phyloP scores from a whole-genome alignment of 2,113 vertebrate species.

The Phyllopteryx taeniolatus region DNA sequence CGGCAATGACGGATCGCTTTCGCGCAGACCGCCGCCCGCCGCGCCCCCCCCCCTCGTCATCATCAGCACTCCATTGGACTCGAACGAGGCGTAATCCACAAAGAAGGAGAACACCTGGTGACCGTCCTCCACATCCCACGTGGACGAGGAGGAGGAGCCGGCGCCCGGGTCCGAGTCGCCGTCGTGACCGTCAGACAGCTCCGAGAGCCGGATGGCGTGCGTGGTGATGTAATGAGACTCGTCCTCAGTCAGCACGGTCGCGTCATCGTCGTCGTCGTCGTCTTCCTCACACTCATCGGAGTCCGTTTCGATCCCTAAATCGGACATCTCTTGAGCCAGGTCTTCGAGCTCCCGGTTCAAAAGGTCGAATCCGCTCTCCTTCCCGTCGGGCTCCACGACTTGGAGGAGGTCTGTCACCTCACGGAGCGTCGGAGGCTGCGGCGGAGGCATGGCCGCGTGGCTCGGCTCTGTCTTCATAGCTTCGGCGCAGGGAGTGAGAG shows the following conservation, averaged over 20 bases:
- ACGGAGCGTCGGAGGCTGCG: slow-evolving; percentile 4
- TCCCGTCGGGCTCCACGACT: slow-evolving; percentile 7
- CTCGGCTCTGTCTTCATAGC: slow-evolving; percentile 55
- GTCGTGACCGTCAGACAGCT: slow-evolving; percentile 83
- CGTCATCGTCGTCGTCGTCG: slow-evolving; percentile 46
- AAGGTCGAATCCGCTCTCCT: neutral
- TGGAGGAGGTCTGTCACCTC: slow-evolving; percentile 32
- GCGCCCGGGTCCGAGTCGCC: slow-evolving; percentile 76
- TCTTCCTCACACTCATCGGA: slow-evolving; percentile 55
- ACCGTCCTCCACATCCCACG: slow-evolving; percentile 85
- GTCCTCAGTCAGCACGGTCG: slow-evolving; percentile 63
- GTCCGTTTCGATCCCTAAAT: slow-evolving; percentile 36
- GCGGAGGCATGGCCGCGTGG: slow-evolving; percentile 28
- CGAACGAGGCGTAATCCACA: slow-evolving; percentile 84
- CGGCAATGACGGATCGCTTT: slow-evolving; percentile 63
- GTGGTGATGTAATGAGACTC: slow-evolving; percentile 93
- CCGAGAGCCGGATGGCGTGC: slow-evolving; percentile 90
- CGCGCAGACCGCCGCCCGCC: slow-evolving; percentile 76
- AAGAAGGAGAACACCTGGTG: slow-evolving; percentile 88
- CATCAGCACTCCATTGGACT: slow-evolving; percentile 72
- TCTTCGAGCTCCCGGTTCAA: neutral
- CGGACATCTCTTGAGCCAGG: neutral
- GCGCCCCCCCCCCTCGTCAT: slow-evolving; percentile 36
- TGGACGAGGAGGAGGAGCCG: slow-evolving; percentile 71
- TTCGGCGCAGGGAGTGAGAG: neutral